Conservation (phyloP, 2,888 invertebrate species). For the Caenorhabditis imperialis region DNA sequence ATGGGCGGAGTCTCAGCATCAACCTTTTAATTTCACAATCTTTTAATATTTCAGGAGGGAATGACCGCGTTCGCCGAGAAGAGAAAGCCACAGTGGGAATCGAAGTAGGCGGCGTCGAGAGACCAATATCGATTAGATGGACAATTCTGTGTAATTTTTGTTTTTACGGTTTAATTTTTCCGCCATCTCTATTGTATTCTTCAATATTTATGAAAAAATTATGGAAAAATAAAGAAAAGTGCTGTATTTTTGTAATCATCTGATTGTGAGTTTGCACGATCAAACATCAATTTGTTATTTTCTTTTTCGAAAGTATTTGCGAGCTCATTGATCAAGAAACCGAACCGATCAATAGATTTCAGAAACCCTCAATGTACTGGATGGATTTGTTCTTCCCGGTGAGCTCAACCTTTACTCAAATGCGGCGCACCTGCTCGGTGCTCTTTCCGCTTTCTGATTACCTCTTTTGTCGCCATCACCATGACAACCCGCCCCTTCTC, state of each 20-base stretch:
- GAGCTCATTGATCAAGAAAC: background rate
- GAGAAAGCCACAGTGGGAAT: slow-evolving; percentile 88
- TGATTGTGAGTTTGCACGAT: no score
- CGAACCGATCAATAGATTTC: slow-evolving; percentile 1
- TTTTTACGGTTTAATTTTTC: background rate
- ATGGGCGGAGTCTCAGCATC: no score
- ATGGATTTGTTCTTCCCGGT: slow-evolving; percentile 36
- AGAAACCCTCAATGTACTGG: slow-evolving; percentile 12
- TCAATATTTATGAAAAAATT: background rate
- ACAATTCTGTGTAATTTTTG: slow-evolving; percentile 15
- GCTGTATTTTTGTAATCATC: background rate
- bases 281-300: background rate
- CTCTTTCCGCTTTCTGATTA: slow-evolving; percentile 14
- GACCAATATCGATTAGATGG: background rate
- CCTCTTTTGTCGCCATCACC: slow-evolving; percentile 15
- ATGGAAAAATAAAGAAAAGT: background rate
- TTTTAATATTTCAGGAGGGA: slow-evolving; percentile 84
- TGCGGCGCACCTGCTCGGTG: no score
- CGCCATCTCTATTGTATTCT: background rate
- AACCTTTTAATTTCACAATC: no score
- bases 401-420: background rate
- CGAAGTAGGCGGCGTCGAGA: slow-evolving; percentile 27
- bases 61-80: slow-evolving; percentile 98
- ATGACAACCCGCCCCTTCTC: slow-evolving; percentile 20
- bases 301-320: slow-evolving; percentile 12